phyloP scores from a whole-genome alignment of 2,888 invertebrate species.

The Epistrophe grossulariae region DNA sequence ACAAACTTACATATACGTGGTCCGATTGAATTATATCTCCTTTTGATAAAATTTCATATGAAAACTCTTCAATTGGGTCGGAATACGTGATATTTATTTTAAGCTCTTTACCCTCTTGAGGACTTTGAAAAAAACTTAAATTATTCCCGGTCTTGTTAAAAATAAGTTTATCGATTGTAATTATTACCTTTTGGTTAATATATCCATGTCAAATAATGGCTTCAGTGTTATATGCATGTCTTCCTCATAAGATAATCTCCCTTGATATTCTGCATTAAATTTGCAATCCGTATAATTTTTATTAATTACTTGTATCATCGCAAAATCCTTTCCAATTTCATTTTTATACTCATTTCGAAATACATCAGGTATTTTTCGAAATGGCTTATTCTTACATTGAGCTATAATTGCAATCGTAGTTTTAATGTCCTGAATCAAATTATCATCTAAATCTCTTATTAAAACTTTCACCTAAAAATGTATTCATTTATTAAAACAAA shows the following conservation, averaged over 20 bases:
- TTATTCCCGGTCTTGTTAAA: background rate
- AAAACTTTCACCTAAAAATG: conserved; percentile 85
- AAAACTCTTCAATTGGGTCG: conserved; percentile 89
- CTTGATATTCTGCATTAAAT: background rate
- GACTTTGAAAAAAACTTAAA: conserved; percentile 78
- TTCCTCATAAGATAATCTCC: too few species aligned
- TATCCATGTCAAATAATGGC: background rate
- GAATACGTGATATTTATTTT: conserved; percentile 91
- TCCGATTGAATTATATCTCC: conserved; percentile 92
- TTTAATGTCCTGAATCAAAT: conserved; percentile 85
- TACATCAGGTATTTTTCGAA: background rate
- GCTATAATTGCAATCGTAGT: conserved; percentile 83
- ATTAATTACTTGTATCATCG: background rate
- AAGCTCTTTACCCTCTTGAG: conserved; percentile 88
- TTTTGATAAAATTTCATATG: conserved; percentile 91
- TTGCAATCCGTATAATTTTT: background rate
- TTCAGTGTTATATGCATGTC: background rate
- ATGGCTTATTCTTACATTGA: background rate
- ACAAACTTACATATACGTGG: conserved; percentile 86
- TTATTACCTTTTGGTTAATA: conserved; percentile 1
- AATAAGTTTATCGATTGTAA: background rate
- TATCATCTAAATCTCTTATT: conserved; percentile 88
- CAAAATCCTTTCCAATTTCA: background rate
- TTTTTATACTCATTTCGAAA: too few species aligned
- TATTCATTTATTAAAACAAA: background rate